These are phyloP conservation scores for Falco biarmicus DNA, from an alignment of 2,797 vertebrate genomes.

Conservation along the genomic window DNA sequence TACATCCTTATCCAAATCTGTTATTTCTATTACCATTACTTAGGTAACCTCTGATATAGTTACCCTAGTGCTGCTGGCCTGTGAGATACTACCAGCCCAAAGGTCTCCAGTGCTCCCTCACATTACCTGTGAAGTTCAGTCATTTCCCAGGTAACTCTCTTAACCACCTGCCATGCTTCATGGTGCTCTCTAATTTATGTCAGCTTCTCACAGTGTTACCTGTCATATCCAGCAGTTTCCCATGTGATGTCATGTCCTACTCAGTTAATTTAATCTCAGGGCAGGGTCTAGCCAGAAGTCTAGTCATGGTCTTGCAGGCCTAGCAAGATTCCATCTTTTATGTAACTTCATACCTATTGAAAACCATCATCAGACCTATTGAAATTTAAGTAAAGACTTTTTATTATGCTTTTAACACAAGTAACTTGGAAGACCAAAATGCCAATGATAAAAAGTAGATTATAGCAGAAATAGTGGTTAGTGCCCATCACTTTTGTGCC, in stretches of 20 bases:
- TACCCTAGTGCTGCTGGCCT: not conserved
- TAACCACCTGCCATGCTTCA: not conserved
- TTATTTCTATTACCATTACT: not conserved
- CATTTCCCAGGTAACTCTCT: not conserved
- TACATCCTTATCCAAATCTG: not conserved
- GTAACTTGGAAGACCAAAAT: not conserved
- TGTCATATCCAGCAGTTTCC: not conserved
- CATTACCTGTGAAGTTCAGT: not conserved
- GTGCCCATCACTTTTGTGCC: not conserved
- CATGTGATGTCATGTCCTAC: rapidly evolving
- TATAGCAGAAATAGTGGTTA: not conserved
- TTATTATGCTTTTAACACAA: not conserved
- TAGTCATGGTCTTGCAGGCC: not conserved
- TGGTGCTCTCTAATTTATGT: not conserved
- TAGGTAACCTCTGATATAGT: not conserved
- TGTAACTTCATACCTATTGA: not conserved
- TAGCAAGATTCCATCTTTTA: not conserved
- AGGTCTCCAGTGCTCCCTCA: not conserved
- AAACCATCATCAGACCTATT: not conserved
- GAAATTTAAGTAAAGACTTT: not conserved
- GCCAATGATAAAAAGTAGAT: not conserved
- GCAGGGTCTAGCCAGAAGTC: not conserved
- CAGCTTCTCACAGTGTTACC: not conserved
- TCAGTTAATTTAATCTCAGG: not conserved
- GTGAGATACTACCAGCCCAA: not conserved